Base-by-base conservation (phyloP, 2,797 vertebrate genomes). In the Sitta carolinensis region DNA sequence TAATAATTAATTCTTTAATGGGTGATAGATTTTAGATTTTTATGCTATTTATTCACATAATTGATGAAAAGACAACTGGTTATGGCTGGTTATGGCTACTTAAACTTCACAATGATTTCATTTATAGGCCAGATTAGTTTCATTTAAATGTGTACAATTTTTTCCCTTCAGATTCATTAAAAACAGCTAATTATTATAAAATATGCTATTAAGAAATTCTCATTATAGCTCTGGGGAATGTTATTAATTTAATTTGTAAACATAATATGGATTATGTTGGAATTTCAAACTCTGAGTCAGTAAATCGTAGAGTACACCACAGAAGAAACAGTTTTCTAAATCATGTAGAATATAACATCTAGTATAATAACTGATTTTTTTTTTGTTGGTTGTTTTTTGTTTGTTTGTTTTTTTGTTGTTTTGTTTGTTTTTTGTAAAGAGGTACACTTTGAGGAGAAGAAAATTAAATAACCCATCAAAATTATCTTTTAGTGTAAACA, bases 381-480 rank as follows among this genome's bases (percentile, higher is more conserved):
- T 58, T 68, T 75, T 84, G 77, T 5, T 11, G 36, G 36, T n/a
- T n/a, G 36, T 1, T 19, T 16, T 9, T 30, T 27, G 54, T 72
- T 75, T 84, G 78, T 5, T 11, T 36, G 36, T 1, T 19, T 16
- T 9, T 27, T n/a, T n/a, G n/a, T n/a, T n/a, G n/a, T n/a, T 5
- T 11, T 36, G 36, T 1, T 19, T 16, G 7, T 27, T 27, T 58
- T 72, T 75, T 5, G 12, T 42, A 17, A 83, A 43, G 11, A 1
- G 6, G 3, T 50, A 16, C 6, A 43, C 4, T 76, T 76, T 15
- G 16, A 4, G 3, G 4, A 4, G 5, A 1, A 0, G 7, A 27
- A 51, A 18, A 25, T 2, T 17, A 15, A 62, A 76, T 43, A 58
- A 43, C 2, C 2, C 8, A 11, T n/a, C 36, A 82, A 79, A 9